Conservation (phyloP, 1,140 invertebrate genomes). For the Lepidurus packardi region DNA sequence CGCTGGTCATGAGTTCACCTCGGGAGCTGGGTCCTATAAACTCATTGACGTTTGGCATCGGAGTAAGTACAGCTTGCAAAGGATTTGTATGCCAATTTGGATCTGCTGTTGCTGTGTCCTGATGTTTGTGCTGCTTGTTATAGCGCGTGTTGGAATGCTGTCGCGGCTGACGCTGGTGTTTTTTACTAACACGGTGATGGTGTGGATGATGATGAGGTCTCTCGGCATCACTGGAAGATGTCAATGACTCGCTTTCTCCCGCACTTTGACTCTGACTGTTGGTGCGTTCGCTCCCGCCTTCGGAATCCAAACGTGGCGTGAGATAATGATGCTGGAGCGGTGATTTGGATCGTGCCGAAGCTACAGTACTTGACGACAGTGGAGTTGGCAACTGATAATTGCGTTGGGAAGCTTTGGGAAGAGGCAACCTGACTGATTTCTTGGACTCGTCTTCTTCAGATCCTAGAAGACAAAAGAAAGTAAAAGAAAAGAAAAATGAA, state of each 20-base stretch:
- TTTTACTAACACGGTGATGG: background rate
- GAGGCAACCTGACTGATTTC: background rate
- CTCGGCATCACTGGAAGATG: slow-evolving; percentile 12
- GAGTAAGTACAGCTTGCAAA: background rate
- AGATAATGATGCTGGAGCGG: background rate
- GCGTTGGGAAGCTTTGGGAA: background rate
- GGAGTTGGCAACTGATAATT: background rate
- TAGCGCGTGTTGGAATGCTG: background rate
- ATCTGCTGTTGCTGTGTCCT: background rate
- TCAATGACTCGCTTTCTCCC: slow-evolving; percentile 6
- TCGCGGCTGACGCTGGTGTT: background rate
- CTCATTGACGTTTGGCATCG: background rate
- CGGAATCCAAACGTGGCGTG: background rate
- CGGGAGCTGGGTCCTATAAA: background rate
- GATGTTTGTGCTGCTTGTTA: background rate
- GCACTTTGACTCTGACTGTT: slow-evolving; percentile 18
- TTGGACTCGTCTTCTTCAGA: background rate
- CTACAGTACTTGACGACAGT: background rate
- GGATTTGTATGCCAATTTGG: background rate
- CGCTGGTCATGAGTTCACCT: background rate
- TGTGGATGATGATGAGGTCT: slow-evolving; percentile 2
- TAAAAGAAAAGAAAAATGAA: background rate
- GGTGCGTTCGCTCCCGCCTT: background rate
- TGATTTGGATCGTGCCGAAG: background rate
- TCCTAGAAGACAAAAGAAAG: background rate